A percentile compares a stretch with the other conserved stretches of the same genome.
Evolutionary conservation across 1,140 invertebrate species (phyloP).

Genomic region (Drosophila elegans): DNA sequence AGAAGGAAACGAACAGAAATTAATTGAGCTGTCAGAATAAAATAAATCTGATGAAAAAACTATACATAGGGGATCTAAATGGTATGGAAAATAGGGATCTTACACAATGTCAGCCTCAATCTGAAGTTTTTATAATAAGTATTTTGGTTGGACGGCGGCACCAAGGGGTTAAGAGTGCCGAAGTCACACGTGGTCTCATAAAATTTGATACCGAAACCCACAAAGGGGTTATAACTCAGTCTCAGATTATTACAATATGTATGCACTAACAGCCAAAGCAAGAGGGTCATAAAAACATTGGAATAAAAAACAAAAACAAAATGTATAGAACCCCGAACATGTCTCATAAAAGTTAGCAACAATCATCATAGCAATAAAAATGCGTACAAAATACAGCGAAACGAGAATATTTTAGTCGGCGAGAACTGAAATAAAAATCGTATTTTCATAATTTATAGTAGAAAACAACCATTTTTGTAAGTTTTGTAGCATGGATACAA

Average conservation of each 20-base stretch:
- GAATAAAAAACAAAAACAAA: slow-evolving; percentile 30
- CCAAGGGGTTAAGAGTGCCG: background rate
- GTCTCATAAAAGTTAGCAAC: slow-evolving; percentile 42
- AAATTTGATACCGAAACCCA: slow-evolving; percentile 49
- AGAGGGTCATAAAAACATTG: slow-evolving; percentile 31
- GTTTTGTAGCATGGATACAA: too few species aligned
- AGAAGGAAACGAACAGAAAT: slow-evolving; percentile 3
- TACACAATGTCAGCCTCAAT: background rate
- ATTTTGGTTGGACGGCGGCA: too few species aligned
- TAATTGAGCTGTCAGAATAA: slow-evolving; percentile 28
- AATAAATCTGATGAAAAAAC: background rate
- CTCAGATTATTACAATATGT: slow-evolving; percentile 62
- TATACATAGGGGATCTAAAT: background rate
- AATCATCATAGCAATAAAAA: slow-evolving; percentile 16
- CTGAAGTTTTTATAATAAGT: too few species aligned
- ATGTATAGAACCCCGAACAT: slow-evolving; percentile 15
- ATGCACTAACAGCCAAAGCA: background rate
- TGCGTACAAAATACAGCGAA: slow-evolving; percentile 4
- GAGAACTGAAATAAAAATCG: background rate
- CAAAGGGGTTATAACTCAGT: slow-evolving; percentile 19
- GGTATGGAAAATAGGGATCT: background rate
- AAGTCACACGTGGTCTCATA: slow-evolving; percentile 25
- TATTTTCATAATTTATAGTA: background rate
- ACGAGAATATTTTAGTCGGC: background rate
- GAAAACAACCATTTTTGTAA: background rate